Conservation (phyloP, 2,797 vertebrate genomes). For the Gallinago nigripennis region DNA sequence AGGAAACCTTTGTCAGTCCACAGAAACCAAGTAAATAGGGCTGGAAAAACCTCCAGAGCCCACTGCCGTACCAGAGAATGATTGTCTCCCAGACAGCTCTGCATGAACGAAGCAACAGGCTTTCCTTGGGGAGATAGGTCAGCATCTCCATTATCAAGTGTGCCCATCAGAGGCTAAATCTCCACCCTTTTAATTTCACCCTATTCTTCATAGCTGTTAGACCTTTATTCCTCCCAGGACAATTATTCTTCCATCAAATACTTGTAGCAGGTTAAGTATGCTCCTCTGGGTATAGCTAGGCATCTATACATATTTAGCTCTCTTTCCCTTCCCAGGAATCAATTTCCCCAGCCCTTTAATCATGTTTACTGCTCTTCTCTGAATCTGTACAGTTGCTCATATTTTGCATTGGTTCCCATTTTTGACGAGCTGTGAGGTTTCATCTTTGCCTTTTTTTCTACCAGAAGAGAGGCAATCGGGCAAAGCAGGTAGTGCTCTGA, state of each 20-base stretch:
- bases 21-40: constrained; percentile 27
- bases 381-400: neutral
- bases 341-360: constrained; percentile 53
- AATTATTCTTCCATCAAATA: constrained; percentile 63
- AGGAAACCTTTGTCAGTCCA: constrained; percentile 16
- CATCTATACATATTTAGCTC: constrained; percentile 52
- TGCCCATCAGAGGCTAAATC: constrained; percentile 42
- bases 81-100: constrained; percentile 12
- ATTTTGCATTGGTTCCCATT: constrained; percentile 23
- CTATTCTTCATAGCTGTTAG: constrained; percentile 62
- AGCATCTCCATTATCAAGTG: constrained; percentile 31
- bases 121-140: constrained; percentile 47
- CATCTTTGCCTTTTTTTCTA: constrained; percentile 6
- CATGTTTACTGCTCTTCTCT: constrained; percentile 40
- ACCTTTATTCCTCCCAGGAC: constrained; percentile 57
- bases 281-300: constrained; percentile 43
- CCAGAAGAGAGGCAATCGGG: neutral
- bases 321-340: constrained; percentile 33
- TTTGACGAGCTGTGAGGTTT: constrained; percentile 4
- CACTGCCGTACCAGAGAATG: neutral
- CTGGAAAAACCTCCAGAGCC: constrained; percentile 1
- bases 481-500: neutral
- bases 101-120: neutral
- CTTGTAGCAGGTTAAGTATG: constrained; percentile 44
- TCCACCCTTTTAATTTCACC: constrained; percentile 67